phyloP scores from a whole-genome alignment of 2,113 vertebrate genomes.

The Onychorhynchus coronatus region DNA sequence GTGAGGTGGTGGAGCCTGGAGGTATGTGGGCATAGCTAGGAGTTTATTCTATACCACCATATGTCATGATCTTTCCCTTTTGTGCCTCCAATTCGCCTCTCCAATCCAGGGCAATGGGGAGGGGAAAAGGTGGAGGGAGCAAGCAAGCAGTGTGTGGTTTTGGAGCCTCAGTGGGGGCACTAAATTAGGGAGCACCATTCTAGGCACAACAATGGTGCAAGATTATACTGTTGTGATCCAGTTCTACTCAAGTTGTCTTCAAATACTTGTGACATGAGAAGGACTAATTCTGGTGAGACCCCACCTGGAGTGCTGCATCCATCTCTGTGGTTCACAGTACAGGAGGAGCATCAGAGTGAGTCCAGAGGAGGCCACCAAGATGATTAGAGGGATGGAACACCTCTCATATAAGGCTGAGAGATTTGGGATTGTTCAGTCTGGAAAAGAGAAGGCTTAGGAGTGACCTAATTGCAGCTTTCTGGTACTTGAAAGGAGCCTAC shows the following conservation, averaged over 20 bases:
- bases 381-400: neutral
- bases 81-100: too few relatives aligned
- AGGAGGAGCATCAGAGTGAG: fast-evolving
- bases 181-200: too few relatives aligned
- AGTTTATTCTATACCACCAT: too few relatives aligned
- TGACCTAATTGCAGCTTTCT: neutral
- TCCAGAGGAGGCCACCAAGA: neutral
- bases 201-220: too few relatives aligned
- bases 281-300: neutral
- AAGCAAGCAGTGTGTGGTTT: too few relatives aligned
- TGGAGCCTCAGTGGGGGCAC: too few relatives aligned
- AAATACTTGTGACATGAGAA: neutral
- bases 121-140: too few relatives aligned
- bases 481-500: neutral
- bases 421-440: neutral
- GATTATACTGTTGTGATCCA: neutral
- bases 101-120: too few relatives aligned
- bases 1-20: too few relatives aligned
- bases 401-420: neutral
- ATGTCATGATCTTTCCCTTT: too few relatives aligned
- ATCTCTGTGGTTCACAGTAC: neutral
- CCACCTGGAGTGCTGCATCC: neutral
- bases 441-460: neutral
- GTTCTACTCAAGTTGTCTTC: neutral
- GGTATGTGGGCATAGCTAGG: too few relatives aligned